phyloP scores from a whole-genome alignment of 2,888 invertebrate species.

The Amiota minor region DNA sequence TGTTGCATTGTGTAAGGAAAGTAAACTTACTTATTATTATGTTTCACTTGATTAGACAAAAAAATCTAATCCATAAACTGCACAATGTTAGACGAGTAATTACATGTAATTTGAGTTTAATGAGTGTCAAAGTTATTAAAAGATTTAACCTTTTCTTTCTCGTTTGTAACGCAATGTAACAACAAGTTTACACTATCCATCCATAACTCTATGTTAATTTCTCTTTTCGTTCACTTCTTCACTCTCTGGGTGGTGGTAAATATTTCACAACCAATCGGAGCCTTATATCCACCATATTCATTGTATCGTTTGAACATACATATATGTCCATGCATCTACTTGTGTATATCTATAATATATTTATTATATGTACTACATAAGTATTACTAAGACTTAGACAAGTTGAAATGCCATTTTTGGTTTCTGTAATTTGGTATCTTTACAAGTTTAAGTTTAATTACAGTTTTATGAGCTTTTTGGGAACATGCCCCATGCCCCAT shows the following conservation, averaged over 20 bases:
- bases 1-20: too few relatives aligned
- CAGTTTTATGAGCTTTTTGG: conserved; percentile 26
- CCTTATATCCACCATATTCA: conserved; percentile 2
- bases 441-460: conserved; percentile 27
- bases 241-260: not conserved
- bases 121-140: conserved; percentile 67
- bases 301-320: too few relatives aligned
- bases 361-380: too few relatives aligned
- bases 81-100: conserved; percentile 43
- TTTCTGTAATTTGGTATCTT: not conserved
- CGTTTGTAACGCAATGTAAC: conserved; percentile 2
- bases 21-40: too few relatives aligned
- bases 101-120: conserved; percentile 67
- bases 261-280: not conserved
- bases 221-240: not conserved
- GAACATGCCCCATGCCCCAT: not conserved
- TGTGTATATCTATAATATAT: too few relatives aligned
- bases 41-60: too few relatives aligned
- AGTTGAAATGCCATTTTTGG: not conserved
- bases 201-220: not conserved
- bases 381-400: too few relatives aligned
- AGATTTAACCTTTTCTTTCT: conserved; percentile 53
- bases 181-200: too few relatives aligned
- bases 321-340: too few relatives aligned
- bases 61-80: too few relatives aligned